Evolutionary conservation across 2,888 invertebrate genomes (phyloP).

Genomic region (Andrena fulva): DNA sequence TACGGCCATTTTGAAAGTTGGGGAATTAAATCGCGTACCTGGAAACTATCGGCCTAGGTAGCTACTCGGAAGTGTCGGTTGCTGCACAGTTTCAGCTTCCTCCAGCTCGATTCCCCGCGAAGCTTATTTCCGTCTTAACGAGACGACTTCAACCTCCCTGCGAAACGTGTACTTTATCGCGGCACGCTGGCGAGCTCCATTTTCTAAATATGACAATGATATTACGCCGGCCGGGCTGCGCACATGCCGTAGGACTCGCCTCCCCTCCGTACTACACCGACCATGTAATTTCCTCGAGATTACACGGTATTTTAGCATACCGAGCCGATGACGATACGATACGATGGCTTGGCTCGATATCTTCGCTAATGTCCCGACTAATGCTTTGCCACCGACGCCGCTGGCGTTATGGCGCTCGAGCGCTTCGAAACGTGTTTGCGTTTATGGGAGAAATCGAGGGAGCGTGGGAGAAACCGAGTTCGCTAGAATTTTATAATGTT

Average conservation of each 20-base stretch:
- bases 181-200: slow-evolving; percentile 8
- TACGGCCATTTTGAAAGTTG: too few relatives aligned
- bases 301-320: slow-evolving; percentile 70
- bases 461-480: background rate
- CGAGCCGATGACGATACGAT: slow-evolving; percentile 64
- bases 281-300: slow-evolving; percentile 71
- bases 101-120: slow-evolving; percentile 4
- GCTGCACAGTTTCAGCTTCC: background rate
- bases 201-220: slow-evolving; percentile 60
- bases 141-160: slow-evolving; percentile 17
- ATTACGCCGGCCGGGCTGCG: slow-evolving; percentile 29
- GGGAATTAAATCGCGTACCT: background rate
- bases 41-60: background rate
- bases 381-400: slow-evolving; percentile 60
- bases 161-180: slow-evolving; percentile 31
- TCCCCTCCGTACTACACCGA: slow-evolving; percentile 25
- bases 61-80: background rate
- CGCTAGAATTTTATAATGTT: background rate
- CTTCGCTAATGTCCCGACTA: slow-evolving; percentile 71
- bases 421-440: slow-evolving; percentile 31
- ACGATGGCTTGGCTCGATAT: slow-evolving; percentile 63
- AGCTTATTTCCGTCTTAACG: slow-evolving; percentile 15
- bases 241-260: background rate
- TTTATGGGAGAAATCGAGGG: slow-evolving; percentile 41
- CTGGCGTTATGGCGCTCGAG: slow-evolving; percentile 32